Conservation (phyloP, 2,888 invertebrate genomes). For the Pharmacophagus antenor region DNA sequence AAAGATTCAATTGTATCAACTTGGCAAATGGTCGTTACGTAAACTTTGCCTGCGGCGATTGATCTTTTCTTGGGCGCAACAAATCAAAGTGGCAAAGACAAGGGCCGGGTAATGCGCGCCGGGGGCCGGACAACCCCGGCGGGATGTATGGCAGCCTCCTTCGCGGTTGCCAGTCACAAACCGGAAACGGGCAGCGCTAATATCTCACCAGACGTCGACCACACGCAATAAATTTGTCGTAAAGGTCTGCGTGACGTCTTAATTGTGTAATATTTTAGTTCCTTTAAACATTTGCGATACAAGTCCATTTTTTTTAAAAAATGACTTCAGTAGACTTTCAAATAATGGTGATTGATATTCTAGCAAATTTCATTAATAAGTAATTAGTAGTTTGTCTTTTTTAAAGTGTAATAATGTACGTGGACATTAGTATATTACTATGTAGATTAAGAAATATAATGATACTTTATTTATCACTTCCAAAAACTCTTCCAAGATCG, state of each 20-base stretch:
- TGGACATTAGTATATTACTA: no score
- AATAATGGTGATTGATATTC: no score
- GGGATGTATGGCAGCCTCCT: slow-evolving; percentile 31
- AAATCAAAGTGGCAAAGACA: slow-evolving; percentile 71
- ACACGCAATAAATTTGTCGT: slow-evolving; percentile 26
- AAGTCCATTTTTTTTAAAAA: no score
- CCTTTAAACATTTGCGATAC: no score
- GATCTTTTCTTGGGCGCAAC: slow-evolving; percentile 60
- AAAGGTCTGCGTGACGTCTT: slow-evolving; percentile 2
- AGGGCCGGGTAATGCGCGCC: slow-evolving; percentile 63
- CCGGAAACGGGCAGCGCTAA: slow-evolving; percentile 11
- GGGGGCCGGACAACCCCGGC: slow-evolving; percentile 35
- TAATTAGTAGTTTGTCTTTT: no score
- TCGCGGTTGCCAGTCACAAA: slow-evolving; percentile 13
- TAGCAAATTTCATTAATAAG: no score
- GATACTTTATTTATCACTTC: slow-evolving; percentile 15
- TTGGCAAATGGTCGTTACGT: slow-evolving; percentile 30
- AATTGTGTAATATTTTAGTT: neutral
- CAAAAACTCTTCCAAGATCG: slow-evolving; percentile 31
- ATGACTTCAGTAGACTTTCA: no score
- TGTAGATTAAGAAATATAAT: neutral
- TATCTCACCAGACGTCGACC: slow-evolving; percentile 19
- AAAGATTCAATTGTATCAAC: slow-evolving; percentile 21
- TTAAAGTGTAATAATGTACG: no score
- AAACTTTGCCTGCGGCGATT: slow-evolving; percentile 52